A percentile compares a stretch with the other conserved stretches of the same genome.
These are phyloP conservation scores for Nycticebus coucang DNA, from an alignment of 2,113 vertebrate species.

Conservation along the genomic window DNA sequence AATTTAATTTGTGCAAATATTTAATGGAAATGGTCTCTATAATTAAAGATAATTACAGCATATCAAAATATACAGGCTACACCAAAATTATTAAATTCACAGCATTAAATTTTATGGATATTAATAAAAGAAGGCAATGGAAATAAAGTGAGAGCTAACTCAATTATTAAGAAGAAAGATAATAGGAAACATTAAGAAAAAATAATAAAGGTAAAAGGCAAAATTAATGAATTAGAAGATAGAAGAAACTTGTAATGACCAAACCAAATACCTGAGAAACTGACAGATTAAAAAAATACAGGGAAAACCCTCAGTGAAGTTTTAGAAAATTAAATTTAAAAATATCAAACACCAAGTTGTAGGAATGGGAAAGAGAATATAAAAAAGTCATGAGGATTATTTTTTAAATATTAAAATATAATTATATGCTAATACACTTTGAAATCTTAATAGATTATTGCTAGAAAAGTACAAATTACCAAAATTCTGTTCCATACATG, in stretches of 20 bases:
- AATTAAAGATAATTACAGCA: background rate
- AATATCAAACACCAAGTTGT: conserved; percentile 10
- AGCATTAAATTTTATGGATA: background rate
- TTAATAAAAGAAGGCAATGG: conserved; percentile 2
- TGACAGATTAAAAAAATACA: background rate
- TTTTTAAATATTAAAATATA: conserved; percentile 1
- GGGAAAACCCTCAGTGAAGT: background rate
- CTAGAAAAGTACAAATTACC: background rate
- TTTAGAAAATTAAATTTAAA: background rate
- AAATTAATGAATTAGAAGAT: conserved; percentile 32
- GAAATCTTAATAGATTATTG: conserved; percentile 10
- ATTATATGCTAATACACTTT: conserved; percentile 1
- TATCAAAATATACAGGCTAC: background rate
- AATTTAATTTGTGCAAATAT: background rate
- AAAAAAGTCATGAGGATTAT: background rate
- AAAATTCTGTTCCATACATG: no score
- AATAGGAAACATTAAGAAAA: conserved; percentile 6
- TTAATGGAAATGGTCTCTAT: background rate
- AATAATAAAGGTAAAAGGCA: conserved; percentile 10
- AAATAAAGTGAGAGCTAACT: background rate
- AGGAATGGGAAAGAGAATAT: background rate
- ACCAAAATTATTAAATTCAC: background rate
- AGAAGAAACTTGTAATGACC: background rate
- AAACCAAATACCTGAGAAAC: background rate
- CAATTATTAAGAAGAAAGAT: background rate